Evolutionary conservation across 2,888 invertebrate species (phyloP).

Genomic region (Drosophila putrida): DNA sequence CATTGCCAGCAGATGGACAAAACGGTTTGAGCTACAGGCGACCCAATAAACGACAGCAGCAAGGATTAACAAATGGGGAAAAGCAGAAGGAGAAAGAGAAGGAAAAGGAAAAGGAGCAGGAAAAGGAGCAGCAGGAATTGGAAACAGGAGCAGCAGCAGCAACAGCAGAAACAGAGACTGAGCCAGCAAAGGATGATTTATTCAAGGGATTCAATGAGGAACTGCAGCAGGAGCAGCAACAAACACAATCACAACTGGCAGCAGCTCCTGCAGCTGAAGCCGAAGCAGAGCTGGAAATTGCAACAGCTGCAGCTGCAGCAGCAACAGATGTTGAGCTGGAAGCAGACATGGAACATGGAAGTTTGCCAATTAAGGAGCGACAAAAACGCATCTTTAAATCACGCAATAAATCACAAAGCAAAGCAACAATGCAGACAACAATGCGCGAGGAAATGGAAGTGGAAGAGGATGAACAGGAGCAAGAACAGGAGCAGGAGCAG

Average conservation of each 20-base stretch:
- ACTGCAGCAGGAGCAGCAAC: neutral
- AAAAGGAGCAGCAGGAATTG: neutral
- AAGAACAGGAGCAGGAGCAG: neutral
- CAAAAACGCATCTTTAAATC: conserved; percentile 85
- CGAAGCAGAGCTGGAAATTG: conserved; percentile 1
- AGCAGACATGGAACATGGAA: conserved; percentile 17
- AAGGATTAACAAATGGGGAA: conserved; percentile 15
- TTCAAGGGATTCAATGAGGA: conserved; percentile 50
- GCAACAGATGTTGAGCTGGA: neutral
- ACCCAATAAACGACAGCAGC: conserved; percentile 18
- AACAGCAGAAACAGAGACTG: conserved; percentile 6
- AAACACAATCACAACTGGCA: neutral
- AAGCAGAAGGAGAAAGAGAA: conserved; percentile 9
- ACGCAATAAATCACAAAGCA: conserved; percentile 74
- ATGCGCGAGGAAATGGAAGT: conserved; percentile 6
- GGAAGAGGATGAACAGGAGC: neutral
- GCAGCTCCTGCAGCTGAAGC: neutral
- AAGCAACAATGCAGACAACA: neutral
- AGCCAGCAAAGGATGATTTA: conserved; percentile 8
- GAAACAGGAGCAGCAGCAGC: neutral
- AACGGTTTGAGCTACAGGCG: conserved; percentile 61
- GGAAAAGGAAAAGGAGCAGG: neutral
- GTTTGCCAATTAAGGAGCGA: conserved; percentile 84
- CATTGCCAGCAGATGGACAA: conserved; percentile 28
- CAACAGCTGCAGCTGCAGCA: neutral